Percentiles rank a stretch among this genome's conserved stretches.
Conservation (phyloP, 1,140 invertebrate species). For the Cecropterus lyciades region DNA sequence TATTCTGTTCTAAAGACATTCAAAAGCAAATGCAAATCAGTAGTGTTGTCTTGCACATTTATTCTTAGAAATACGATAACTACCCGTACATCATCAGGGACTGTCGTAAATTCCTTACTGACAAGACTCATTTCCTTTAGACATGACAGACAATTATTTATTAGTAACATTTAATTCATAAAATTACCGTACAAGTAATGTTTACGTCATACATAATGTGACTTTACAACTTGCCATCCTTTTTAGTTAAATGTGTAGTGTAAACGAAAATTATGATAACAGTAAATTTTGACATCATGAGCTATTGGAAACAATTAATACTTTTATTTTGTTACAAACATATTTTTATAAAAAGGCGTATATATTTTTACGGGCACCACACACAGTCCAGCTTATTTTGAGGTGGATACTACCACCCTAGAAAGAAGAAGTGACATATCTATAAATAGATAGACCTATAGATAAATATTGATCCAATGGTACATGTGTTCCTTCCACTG, state of each 20-base stretch:
- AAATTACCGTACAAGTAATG: conserved; percentile 23
- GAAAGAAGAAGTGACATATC: too few species aligned
- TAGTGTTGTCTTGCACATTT: conserved; percentile 12
- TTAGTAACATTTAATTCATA: conserved; percentile 25
- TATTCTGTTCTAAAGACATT: neutral
- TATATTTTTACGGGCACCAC: too few species aligned
- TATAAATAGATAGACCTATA: too few species aligned
- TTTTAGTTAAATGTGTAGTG: conserved; percentile 8
- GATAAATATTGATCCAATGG: too few species aligned
- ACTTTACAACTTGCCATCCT: neutral
- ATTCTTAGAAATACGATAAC: conserved; percentile 27
- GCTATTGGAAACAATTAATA: too few species aligned
- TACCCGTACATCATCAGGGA: conserved; percentile 7
- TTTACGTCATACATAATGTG: conserved; percentile 16
- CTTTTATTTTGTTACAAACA: too few species aligned
- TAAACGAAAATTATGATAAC: conserved; percentile 11
- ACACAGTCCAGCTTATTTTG: too few species aligned
- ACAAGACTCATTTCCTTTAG: conserved; percentile 28
- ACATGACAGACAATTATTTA: conserved; percentile 27
- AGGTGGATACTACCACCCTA: too few species aligned
- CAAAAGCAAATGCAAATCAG: conserved; percentile 11
- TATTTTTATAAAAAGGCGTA: too few species aligned
- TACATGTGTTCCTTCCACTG: too few species aligned
- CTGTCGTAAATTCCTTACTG: conserved; percentile 27
- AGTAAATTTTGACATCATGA: neutral